Percentiles rank a stretch among this genome's conserved stretches.
Evolutionary conservation across 2,888 invertebrate genomes (phyloP).

Genomic region (Crematogaster levior): DNA sequence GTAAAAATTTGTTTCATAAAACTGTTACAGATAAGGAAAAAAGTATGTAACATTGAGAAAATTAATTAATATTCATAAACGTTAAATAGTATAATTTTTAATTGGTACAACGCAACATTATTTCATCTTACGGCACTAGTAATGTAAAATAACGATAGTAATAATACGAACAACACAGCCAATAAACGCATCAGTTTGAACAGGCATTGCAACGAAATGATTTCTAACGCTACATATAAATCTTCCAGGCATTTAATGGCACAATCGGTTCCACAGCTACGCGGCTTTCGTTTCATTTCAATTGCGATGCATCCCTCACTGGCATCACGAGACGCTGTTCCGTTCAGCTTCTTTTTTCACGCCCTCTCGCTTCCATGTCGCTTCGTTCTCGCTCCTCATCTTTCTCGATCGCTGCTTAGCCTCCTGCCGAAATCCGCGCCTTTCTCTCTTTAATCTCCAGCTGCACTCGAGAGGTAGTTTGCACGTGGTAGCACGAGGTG

Average conservation of each 20-base stretch:
- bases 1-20: not conserved
- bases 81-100: not conserved
- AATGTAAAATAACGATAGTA: not conserved
- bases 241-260: conserved; percentile 10
- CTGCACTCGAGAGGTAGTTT: conserved; percentile 53
- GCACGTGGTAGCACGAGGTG: conserved; percentile 53
- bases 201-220: not conserved
- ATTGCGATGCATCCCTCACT: conserved; percentile 33
- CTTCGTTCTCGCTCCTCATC: not conserved
- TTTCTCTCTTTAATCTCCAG: not conserved
- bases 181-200: conserved; percentile 9
- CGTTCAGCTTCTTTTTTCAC: conserved; percentile 25
- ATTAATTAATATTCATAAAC: not conserved
- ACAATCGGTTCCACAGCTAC: not conserved
- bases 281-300: conserved; percentile 23
- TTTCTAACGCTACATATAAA: not conserved
- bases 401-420: not conserved
- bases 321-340: conserved; percentile 9
- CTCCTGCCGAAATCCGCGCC: conserved; percentile 14
- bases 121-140: not conserved
- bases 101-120: not conserved
- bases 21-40: not conserved
- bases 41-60: not conserved
- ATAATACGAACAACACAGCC: not conserved
- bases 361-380: not conserved